Conservation (phyloP, 2,797 vertebrate species). For the Pelodytes ibericus region DNA sequence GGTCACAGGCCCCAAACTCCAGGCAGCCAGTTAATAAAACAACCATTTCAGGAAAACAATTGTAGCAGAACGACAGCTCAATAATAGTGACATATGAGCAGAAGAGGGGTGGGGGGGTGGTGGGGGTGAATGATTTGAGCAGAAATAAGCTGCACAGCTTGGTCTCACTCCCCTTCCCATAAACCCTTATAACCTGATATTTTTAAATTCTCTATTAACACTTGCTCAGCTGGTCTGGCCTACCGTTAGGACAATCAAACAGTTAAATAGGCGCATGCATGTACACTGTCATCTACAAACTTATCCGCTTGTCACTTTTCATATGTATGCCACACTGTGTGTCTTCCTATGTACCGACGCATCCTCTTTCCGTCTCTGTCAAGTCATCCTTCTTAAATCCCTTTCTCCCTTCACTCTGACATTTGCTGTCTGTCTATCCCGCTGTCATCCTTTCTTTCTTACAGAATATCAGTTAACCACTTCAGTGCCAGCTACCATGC, state of each 20-base stretch:
- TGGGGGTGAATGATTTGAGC: conserved; percentile 27
- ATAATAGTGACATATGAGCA: conserved; percentile 57
- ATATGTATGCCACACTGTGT: neutral
- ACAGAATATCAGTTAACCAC: neutral
- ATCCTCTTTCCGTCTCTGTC: neutral
- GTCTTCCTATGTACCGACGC: neutral
- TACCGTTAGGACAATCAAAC: neutral
- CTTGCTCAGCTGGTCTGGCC: neutral
- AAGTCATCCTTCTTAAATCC: neutral
- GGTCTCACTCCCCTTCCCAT: conserved; percentile 29
- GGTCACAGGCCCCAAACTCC: conserved; percentile 51
- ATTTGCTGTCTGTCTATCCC: neutral
- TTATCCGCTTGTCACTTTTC: neutral
- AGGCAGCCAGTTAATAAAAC: conserved; percentile 56
- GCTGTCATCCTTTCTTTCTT: neutral
- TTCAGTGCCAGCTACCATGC: neutral
- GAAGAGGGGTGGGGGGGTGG: conserved; percentile 43
- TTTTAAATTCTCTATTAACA: conserved; percentile 27
- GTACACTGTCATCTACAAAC: neutral
- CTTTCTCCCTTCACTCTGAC: neutral
- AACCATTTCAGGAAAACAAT: conserved; percentile 57
- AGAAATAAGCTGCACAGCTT: conserved; percentile 25
- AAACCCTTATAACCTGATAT: neutral
- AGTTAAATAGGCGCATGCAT: neutral
- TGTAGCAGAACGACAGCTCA: conserved; percentile 57